Evolutionary conservation across 2,797 vertebrate genomes (phyloP), one percentile per base, ranked within the genome.

Genomic region (Melanotaenia nigrans): DNA sequence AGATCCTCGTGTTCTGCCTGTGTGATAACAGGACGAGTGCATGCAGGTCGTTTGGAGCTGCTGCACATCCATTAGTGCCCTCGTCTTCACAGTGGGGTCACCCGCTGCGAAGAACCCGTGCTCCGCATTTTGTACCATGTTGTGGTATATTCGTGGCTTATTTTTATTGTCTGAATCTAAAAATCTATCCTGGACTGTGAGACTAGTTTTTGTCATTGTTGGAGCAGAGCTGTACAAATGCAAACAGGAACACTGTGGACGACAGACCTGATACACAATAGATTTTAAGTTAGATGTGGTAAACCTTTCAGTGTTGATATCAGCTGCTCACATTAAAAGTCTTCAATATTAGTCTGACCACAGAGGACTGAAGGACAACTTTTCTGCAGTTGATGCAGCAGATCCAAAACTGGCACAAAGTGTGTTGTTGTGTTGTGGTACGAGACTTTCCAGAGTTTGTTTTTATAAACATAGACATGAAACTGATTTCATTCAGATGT

Each of bases 11-110:
- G 51, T 36, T 60, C 45, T 71, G 72, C 59, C 38, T 35, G 54
- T 16, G 47, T 64, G 73, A 73, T 70, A 77, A 75, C 86, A 81
- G 78, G 83, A 63, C 79, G 71, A 81, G 71, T 42, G 49, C 75
- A 75, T 4, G 22, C 73, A 30, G 79, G 74, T 61, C 71, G 59
- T 60, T 38, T 86, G 47, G 60, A 65, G 77, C 75, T 55, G 66
- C 33, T 71, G 30, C 36, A 58, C 74, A 68, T 91, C 88, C 91
- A 91, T 92, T 90, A 89, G 89, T 90, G 91, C 85, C 90, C 88
- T 84, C 70, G 51, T 60, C 74, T 89, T 86, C 71, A 65, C 66
- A 65, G 75, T 12, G 45, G 69, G 86, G 89, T 90, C 87, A 88
- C 80, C 82, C 76, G 81, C 79, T 81, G 77, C 65, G 38, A 66